Evolutionary conservation across 2,888 invertebrate genomes (phyloP).

Genomic region (Synanthedon vespiformis): DNA sequence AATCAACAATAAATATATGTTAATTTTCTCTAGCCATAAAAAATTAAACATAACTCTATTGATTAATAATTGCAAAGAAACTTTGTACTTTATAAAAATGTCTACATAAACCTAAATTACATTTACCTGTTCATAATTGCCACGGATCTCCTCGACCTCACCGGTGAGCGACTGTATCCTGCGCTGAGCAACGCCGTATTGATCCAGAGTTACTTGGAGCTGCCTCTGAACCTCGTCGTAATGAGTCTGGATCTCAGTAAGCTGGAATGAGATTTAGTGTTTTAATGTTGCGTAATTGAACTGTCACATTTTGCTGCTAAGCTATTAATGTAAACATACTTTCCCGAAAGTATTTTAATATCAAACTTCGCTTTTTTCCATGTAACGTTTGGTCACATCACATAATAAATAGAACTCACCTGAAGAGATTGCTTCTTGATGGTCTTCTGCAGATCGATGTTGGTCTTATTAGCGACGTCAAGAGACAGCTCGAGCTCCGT

Average conservation of each 20-base stretch:
- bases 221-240: constrained; percentile 97
- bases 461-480: constrained; percentile 98
- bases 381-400: neutral
- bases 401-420: constrained; percentile 39
- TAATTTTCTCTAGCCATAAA: neutral
- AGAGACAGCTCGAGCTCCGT: constrained; percentile 96
- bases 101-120: too few relatives aligned
- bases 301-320: neutral
- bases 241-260: constrained; percentile 91
- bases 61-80: too few relatives aligned
- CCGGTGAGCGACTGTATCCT: constrained; percentile 91
- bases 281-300: constrained; percentile 1
- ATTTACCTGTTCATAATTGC: constrained; percentile 81
- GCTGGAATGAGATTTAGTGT: constrained; percentile 38
- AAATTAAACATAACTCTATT: too few relatives aligned
- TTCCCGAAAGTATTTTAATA: neutral
- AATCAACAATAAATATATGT: constrained; percentile 5
- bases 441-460: constrained; percentile 96
- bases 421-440: constrained; percentile 97
- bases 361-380: neutral
- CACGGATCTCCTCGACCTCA: constrained; percentile 96
- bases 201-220: constrained; percentile 94
- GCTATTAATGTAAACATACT: neutral
- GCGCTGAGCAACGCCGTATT: constrained; percentile 90
- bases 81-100: too few relatives aligned